Evolutionary conservation across 2,888 invertebrate species (phyloP).

Genomic region (Trisateles emortualis): DNA sequence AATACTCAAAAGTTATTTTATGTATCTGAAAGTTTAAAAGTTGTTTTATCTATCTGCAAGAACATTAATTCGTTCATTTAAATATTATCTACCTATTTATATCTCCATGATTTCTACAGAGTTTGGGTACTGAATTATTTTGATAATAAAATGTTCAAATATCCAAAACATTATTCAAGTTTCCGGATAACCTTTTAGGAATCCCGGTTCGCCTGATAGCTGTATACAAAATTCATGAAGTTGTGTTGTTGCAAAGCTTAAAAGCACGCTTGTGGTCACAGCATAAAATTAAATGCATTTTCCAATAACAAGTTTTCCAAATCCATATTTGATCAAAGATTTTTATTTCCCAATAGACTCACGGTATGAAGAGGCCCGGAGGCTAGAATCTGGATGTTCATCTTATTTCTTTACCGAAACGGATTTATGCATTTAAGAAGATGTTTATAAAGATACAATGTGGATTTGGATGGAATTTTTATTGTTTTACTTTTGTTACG

Average conservation of each 20-base stretch:
- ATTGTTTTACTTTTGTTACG: slow-evolving; percentile 62
- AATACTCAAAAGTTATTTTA: no score
- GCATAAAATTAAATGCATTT: slow-evolving; percentile 31
- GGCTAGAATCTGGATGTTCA: slow-evolving; percentile 59
- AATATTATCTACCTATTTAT: no score
- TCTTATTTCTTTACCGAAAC: slow-evolving; percentile 59
- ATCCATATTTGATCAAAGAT: slow-evolving; percentile 78
- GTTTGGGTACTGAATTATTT: background rate
- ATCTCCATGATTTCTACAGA: no score
- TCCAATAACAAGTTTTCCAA: slow-evolving; percentile 60
- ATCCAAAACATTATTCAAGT: slow-evolving; percentile 7
- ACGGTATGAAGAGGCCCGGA: slow-evolving; percentile 78
- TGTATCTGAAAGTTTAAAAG: no score
- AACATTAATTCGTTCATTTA: no score
- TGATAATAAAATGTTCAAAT: background rate
- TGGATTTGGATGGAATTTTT: slow-evolving; percentile 75
- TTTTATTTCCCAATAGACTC: slow-evolving; percentile 82
- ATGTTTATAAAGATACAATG: slow-evolving; percentile 61
- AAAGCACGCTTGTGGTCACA: slow-evolving; percentile 36
- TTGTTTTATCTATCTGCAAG: no score
- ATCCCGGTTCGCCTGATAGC: slow-evolving; percentile 5
- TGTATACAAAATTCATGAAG: slow-evolving; percentile 13
- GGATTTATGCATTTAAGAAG: slow-evolving; percentile 79
- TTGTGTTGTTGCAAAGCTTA: slow-evolving; percentile 24
- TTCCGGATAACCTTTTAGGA: background rate